Conservation (phyloP, 2,113 vertebrate genomes). For the Paracanthobrama guichenoti region DNA sequence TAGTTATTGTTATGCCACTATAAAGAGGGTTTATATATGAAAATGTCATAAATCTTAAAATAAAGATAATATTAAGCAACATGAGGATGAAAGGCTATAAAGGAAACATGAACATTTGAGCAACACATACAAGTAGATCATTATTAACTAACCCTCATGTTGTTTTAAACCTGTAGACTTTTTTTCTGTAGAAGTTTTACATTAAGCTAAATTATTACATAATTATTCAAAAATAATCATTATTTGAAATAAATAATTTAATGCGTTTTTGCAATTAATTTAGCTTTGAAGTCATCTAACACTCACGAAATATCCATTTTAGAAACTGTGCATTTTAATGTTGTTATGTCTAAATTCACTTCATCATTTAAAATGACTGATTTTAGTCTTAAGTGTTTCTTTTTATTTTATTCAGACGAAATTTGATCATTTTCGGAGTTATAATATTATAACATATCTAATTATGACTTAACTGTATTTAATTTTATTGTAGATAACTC, state of each 20-base stretch:
- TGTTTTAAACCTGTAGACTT: not conserved
- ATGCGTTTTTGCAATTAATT: not conserved
- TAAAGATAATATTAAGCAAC: not conserved
- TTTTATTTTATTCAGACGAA: not conserved
- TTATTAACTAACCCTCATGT: not conserved
- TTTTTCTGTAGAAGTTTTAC: not conserved
- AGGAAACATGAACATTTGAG: not conserved
- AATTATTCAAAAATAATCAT: not conserved
- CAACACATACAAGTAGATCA: not conserved
- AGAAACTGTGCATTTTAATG: not conserved
- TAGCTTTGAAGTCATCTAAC: not conserved
- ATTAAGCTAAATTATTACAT: not conserved
- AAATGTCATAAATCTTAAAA: not conserved
- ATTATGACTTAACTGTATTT: not conserved
- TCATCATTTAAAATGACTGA: not conserved
- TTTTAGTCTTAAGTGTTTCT: not conserved
- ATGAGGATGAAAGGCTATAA: not conserved
- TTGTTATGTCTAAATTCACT: not conserved
- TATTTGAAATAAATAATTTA: not conserved
- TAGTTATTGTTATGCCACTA: conserved; percentile 5
- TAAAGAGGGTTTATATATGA: conserved; percentile 15
- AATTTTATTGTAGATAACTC: not conserved
- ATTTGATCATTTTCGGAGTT: not conserved
- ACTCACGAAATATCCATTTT: not conserved
- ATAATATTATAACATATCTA: not conserved